Evolutionary conservation across 2,797 vertebrate genomes (phyloP).

Genomic region (Fistularia tabacaria): DNA sequence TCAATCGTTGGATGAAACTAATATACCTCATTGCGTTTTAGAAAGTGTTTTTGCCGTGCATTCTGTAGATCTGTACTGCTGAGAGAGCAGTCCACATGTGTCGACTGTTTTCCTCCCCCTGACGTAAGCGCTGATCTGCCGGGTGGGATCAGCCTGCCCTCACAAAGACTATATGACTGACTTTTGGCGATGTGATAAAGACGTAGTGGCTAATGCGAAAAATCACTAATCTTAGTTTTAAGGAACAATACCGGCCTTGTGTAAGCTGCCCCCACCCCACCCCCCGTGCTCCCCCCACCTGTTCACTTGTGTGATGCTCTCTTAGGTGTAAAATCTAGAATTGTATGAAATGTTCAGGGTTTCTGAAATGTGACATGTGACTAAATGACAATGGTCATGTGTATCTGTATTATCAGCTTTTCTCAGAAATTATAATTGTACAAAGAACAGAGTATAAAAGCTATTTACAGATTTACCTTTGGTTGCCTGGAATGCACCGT

Average conservation of each 20-base stretch:
- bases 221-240: constrained; percentile 38
- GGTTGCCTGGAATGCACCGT: constrained; percentile 60
- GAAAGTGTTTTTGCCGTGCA: constrained; percentile 41
- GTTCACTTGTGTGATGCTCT: constrained; percentile 41
- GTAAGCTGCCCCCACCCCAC: constrained; percentile 20
- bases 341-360: constrained; percentile 57
- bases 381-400: constrained; percentile 58
- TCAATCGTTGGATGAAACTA: constrained; percentile 38
- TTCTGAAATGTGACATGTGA: constrained; percentile 49
- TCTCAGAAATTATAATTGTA: constrained; percentile 50
- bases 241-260: constrained; percentile 47
- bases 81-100: constrained; percentile 23
- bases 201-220: constrained; percentile 31
- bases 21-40: constrained; percentile 65
- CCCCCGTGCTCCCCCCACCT: constrained; percentile 26
- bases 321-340: constrained; percentile 48
- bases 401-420: constrained; percentile 66
- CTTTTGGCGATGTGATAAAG: constrained; percentile 37
- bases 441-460: constrained; percentile 41
- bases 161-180: constrained; percentile 46
- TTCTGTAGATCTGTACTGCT: constrained; percentile 22
- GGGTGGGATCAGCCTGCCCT: constrained; percentile 23
- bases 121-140: constrained; percentile 31
- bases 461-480: constrained; percentile 67
- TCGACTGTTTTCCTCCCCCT: neutral